Conservation (phyloP, 23 tunicate genomes). For the Aplidium turbinatum region DNA sequence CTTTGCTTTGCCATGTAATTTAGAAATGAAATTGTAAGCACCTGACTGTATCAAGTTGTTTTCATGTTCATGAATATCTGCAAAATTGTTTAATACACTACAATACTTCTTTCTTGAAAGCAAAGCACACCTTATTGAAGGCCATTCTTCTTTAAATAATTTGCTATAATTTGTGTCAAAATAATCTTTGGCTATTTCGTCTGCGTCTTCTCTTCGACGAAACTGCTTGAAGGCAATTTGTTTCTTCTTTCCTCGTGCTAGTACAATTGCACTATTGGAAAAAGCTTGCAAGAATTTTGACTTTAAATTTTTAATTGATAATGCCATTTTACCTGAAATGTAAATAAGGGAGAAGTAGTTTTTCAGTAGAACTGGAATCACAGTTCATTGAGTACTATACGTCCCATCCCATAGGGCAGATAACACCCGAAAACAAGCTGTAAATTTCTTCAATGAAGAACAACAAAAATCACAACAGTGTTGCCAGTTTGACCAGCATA, state of each 20-base stretch:
- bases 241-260: slow-evolving; percentile 5
- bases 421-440: too few relatives aligned
- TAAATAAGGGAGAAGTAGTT: too few relatives aligned
- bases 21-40: slow-evolving; percentile 46
- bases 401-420: too few relatives aligned
- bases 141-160: slow-evolving; percentile 55
- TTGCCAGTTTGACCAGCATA: background rate
- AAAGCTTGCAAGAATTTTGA: too few relatives aligned
- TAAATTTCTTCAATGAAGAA: too few relatives aligned
- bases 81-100: slow-evolving; percentile 47
- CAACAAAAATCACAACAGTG: too few relatives aligned
- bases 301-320: too few relatives aligned
- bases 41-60: slow-evolving; percentile 34
- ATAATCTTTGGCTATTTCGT: slow-evolving; percentile 78
- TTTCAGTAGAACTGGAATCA: too few relatives aligned
- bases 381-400: too few relatives aligned
- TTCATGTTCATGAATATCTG: slow-evolving; percentile 20
- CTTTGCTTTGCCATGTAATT: slow-evolving; percentile 25
- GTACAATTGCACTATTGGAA: too few relatives aligned
- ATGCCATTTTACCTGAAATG: too few relatives aligned
- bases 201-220: slow-evolving; percentile 40
- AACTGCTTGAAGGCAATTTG: slow-evolving; percentile 9
- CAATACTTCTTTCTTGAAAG: slow-evolving; percentile 80
- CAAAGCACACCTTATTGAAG: slow-evolving; percentile 86
- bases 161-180: slow-evolving; percentile 64